These are phyloP conservation scores for Fratercula arctica DNA, from an alignment of 2,797 vertebrate species.

Conservation along the genomic window DNA sequence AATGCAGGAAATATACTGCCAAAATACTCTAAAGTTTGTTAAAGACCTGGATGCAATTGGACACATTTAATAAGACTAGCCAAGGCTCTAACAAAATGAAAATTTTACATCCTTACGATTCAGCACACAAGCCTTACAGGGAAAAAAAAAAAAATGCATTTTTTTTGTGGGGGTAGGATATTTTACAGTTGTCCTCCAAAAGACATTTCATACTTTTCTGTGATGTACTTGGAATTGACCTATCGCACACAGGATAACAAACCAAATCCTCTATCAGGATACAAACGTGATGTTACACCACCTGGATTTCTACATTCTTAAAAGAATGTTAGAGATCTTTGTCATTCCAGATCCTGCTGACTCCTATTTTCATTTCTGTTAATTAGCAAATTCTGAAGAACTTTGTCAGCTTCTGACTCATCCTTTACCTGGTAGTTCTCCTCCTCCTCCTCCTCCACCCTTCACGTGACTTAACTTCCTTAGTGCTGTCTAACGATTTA, in stretches of 20 bases:
- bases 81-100: not conserved
- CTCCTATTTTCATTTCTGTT: slow-evolving; percentile 15
- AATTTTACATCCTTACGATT: not conserved
- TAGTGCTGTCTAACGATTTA: not conserved
- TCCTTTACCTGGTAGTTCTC: not conserved
- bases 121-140: not conserved
- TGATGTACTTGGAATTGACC: not conserved
- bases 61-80: not conserved
- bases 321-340: not conserved
- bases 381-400: slow-evolving; percentile 42
- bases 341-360: not conserved
- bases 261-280: not conserved
- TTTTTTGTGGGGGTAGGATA: not conserved
- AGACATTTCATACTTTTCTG: not conserved
- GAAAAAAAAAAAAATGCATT: not conserved
- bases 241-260: not conserved
- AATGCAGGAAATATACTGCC: not conserved
- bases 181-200: not conserved
- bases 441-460: not conserved
- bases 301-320: not conserved
- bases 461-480: not conserved
- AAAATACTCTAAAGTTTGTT: not conserved
- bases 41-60: not conserved
- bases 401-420: slow-evolving; percentile 38
- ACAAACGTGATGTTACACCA: not conserved